Percentiles rank a stretch among this genome's conserved stretches.
These are phyloP conservation scores for Asbolus verrucosus DNA, from an alignment of 1,140 invertebrate species.

Conservation along the genomic window DNA sequence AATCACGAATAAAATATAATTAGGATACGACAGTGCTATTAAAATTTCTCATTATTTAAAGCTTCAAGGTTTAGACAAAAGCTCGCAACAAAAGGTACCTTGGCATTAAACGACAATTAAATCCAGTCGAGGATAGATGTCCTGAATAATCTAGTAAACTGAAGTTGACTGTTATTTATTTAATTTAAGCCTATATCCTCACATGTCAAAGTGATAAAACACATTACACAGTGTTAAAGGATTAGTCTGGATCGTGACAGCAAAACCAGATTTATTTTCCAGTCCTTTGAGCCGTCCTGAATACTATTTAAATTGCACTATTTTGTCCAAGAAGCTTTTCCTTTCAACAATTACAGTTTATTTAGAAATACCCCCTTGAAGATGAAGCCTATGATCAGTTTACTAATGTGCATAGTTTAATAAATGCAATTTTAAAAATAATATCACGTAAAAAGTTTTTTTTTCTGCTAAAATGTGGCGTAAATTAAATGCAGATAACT, in stretches of 20 bases:
- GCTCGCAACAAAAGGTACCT: slow-evolving; percentile 13
- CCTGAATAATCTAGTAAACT: slow-evolving; percentile 19
- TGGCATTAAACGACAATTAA: slow-evolving; percentile 36
- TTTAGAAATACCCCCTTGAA: not conserved
- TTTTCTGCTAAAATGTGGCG: too few species aligned
- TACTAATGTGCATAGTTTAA: too few species aligned
- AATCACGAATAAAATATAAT: slow-evolving; percentile 7
- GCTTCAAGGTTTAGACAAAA: slow-evolving; percentile 11
- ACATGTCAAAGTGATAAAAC: slow-evolving; percentile 37
- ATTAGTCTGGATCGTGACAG: slow-evolving; percentile 34
- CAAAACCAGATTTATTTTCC: slow-evolving; percentile 31
- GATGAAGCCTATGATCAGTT: too few species aligned
- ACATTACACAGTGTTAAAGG: slow-evolving; percentile 36
- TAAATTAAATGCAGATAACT: too few species aligned
- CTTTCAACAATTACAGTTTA: slow-evolving; percentile 24
- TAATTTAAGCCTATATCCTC: slow-evolving; percentile 37
- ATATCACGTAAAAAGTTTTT: too few species aligned
- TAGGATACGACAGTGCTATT: slow-evolving; percentile 14
- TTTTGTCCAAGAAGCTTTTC: slow-evolving; percentile 2
- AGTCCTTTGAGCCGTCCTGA: slow-evolving; percentile 4
- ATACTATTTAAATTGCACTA: slow-evolving; percentile 23
- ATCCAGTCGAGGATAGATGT: slow-evolving; percentile 31
- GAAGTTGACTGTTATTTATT: slow-evolving; percentile 36
- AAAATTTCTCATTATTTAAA: slow-evolving; percentile 23
- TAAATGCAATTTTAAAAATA: too few species aligned